Evolutionary conservation across 2,797 vertebrate species (phyloP), one percentile per base, ranked within the genome.

Genomic region (Odontamblyopus rebecca): DNA sequence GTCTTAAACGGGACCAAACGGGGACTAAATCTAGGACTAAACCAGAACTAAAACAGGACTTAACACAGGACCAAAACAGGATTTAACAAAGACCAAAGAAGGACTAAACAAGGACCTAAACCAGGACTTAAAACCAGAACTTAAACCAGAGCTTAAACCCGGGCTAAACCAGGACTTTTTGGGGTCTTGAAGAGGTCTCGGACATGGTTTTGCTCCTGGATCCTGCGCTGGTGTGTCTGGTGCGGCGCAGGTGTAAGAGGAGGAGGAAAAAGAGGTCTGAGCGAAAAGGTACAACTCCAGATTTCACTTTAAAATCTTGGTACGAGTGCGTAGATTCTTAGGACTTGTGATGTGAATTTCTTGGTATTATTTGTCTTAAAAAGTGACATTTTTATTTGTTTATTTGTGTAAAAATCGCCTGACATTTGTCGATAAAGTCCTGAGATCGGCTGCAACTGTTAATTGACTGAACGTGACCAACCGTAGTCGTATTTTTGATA

Each of bases 211-310:
- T 89, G 4, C 70, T 78, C 30, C 69, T 81, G 51, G 62, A 84
- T 1, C 89, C 87, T 4, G 73, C 74, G 6, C 76, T 77, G 71
- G 77, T 79, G 79, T 85, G 90, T 66, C 4, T 53, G 2, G 29
- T 80, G 68, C 80, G 60, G 23, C 84, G 38, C 63, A 81, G 68
- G 57, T 89, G 80, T 69, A 95, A 88, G 70, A 83, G 93, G 82
- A 93, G 95, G 82, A 90, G 94, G 72, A 93, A 82, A 73, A 96
- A 91, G 67, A 83, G 88, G 44, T 95, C 89, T 0, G 90, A 95
- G 60, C 90, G 85, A 74, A 95, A 86, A 95, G 95, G 96, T 95
- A 93, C 63, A 29, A 50, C 13, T 8, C 8, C 5, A 18, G 23
- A 26, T 64, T 41, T n/a, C 2, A 44, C 35, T 44, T 41, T 3